These are phyloP conservation scores for Psilanteris sp. DNA, from an alignment of 1,140 invertebrate species.

Conservation along the genomic window DNA sequence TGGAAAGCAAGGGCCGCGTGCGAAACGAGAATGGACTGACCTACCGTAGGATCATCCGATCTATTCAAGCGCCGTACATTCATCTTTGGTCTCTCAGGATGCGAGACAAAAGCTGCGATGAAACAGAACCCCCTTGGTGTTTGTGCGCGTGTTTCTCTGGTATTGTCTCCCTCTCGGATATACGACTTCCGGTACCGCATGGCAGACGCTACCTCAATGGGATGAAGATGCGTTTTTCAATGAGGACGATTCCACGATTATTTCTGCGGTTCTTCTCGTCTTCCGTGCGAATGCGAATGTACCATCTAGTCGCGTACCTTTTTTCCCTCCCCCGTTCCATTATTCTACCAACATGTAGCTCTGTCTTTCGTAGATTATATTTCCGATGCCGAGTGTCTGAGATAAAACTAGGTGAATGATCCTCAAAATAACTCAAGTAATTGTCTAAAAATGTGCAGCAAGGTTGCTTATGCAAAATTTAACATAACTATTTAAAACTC, in stretches of 20 bases:
- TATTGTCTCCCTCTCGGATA: slow-evolving; percentile 79
- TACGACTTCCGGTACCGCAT: slow-evolving; percentile 78
- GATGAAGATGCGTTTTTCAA: slow-evolving; percentile 78
- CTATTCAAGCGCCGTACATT: slow-evolving; percentile 77
- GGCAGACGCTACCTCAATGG: slow-evolving; percentile 70
- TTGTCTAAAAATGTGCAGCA: too few species aligned
- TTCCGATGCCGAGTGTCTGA: slow-evolving; percentile 1
- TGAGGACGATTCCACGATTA: slow-evolving; percentile 72
- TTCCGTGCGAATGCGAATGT: slow-evolving; percentile 62
- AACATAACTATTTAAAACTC: too few species aligned
- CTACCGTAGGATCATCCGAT: slow-evolving; percentile 80
- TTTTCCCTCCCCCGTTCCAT: slow-evolving; percentile 31
- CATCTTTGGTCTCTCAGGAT: slow-evolving; percentile 77
- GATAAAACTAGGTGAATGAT: slow-evolving; percentile 2
- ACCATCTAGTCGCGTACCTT: slow-evolving; percentile 33
- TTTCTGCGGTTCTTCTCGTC: slow-evolving; percentile 69
- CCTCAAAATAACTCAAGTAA: background rate
- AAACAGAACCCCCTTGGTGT: slow-evolving; percentile 76
- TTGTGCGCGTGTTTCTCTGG: slow-evolving; percentile 71
- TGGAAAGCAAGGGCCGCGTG: slow-evolving; percentile 58
- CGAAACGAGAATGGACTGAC: slow-evolving; percentile 76
- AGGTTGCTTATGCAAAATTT: too few species aligned
- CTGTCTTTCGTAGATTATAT: slow-evolving; percentile 40
- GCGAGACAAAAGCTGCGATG: slow-evolving; percentile 79
- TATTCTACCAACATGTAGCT: slow-evolving; percentile 25